phyloP scores from a whole-genome alignment of 2,113 vertebrate genomes.

The Alethe castanea region DNA sequence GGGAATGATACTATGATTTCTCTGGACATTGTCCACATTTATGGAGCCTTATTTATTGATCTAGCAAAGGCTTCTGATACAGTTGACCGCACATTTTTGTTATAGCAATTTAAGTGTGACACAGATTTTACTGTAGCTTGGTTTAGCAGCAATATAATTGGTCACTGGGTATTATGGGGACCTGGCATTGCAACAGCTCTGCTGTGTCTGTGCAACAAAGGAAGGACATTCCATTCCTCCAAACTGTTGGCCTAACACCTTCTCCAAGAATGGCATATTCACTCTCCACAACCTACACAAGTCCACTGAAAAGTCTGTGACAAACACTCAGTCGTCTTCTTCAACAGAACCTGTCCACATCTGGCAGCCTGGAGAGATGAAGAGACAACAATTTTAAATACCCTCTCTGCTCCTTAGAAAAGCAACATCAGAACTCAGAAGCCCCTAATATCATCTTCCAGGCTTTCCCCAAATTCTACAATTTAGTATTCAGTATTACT shows the following conservation, averaged over 20 bases:
- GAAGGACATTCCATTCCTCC: background rate
- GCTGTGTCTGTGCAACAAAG: background rate
- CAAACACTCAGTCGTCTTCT: background rate
- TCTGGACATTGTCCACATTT: constrained; percentile 27
- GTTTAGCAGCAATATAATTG: constrained; percentile 49
- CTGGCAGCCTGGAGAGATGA: background rate
- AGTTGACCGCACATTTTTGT: constrained; percentile 22
- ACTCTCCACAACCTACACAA: background rate
- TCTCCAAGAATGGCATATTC: background rate
- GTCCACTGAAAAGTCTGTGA: background rate
- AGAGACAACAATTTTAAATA: background rate
- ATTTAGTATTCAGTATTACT: background rate
- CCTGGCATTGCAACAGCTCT: background rate
- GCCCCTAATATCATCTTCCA: background rate
- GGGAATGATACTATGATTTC: constrained; percentile 6
- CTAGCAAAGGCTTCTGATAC: constrained; percentile 33
- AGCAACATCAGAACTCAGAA: background rate
- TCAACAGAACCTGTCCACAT: background rate
- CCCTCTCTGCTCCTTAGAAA: background rate
- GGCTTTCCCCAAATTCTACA: background rate
- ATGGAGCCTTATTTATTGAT: constrained; percentile 40
- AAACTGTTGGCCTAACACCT: background rate
- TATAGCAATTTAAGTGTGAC: constrained; percentile 39
- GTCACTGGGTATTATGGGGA: constrained; percentile 5
- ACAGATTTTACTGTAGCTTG: constrained; percentile 43